A percentile compares a stretch with the other conserved stretches of the same genome.
phyloP scores from a whole-genome alignment of 2,113 vertebrate species.

The Aplodontia rufa region DNA sequence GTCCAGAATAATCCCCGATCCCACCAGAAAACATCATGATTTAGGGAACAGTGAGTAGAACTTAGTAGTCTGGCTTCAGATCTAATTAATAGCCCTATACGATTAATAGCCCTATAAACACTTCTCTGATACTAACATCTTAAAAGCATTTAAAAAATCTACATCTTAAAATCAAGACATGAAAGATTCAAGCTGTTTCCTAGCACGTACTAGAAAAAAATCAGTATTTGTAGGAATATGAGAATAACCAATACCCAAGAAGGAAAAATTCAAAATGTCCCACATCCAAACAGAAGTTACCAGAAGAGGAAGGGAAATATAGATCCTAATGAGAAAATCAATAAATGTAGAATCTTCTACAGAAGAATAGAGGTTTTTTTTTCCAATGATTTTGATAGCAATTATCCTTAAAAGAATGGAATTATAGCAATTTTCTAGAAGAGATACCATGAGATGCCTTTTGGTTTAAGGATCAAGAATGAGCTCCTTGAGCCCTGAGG shows the following conservation, averaged over 20 bases:
- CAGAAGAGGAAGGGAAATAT: neutral
- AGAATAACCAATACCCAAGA: neutral
- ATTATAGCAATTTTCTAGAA: too few relatives aligned
- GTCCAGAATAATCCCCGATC: fast-evolving
- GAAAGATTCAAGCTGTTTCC: neutral
- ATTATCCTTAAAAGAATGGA: too few relatives aligned
- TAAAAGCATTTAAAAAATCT: neutral
- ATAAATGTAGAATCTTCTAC: neutral
- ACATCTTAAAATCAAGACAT: neutral
- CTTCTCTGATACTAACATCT: neutral
- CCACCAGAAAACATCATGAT: neutral
- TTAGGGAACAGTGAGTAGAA: neutral
- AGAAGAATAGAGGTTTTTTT: neutral
- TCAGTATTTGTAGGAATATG: neutral
- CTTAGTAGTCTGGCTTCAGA: neutral
- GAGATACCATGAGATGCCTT: too few relatives aligned
- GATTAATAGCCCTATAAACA: neutral
- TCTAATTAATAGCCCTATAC: fast-evolving
- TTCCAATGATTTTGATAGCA: too few relatives aligned
- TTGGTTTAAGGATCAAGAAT: too few relatives aligned
- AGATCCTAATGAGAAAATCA: neutral
- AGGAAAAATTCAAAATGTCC: neutral
- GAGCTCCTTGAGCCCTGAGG: too few relatives aligned
- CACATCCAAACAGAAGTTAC: neutral
- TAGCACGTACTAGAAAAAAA: neutral